phyloP scores from a whole-genome alignment of 2,113 vertebrate species.

The Speoplatyrhinus poulsoni region DNA sequence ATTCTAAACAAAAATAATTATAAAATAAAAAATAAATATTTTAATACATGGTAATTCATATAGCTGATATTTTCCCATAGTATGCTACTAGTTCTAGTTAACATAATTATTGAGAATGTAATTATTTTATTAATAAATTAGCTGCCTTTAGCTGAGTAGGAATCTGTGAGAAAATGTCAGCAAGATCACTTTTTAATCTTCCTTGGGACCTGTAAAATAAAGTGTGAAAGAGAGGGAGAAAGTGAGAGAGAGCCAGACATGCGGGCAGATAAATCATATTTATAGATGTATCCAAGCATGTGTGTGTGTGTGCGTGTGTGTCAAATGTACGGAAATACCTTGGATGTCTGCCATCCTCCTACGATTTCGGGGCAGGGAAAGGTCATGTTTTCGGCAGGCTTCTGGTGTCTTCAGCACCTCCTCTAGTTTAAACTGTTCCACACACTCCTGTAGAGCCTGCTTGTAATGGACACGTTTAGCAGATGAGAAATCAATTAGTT shows the following conservation, averaged over 20 bases:
- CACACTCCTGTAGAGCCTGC: conserved; percentile 42
- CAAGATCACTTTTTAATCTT: conserved; percentile 61
- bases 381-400: conserved; percentile 42
- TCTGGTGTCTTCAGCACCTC: conserved; percentile 70
- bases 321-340: conserved; percentile 38
- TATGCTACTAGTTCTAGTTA: neutral
- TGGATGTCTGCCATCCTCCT: conserved; percentile 50
- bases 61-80: neutral
- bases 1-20: neutral
- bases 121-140: too few species aligned
- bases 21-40: too few species aligned
- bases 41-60: neutral
- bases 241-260: neutral
- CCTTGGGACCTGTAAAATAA: conserved; percentile 49
- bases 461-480: neutral
- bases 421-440: conserved; percentile 68
- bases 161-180: too few species aligned
- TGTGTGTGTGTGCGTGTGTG: neutral
- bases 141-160: too few species aligned
- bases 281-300: neutral
- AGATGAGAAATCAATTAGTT: neutral
- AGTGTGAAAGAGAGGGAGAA: neutral
- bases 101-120: neutral
- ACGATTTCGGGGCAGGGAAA: conserved; percentile 63
- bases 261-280: neutral